Percentiles rank a stretch among this genome's conserved stretches.
These are phyloP conservation scores for Styela clava DNA, from an alignment of 23 tunicate genomes.

Conservation along the genomic window DNA sequence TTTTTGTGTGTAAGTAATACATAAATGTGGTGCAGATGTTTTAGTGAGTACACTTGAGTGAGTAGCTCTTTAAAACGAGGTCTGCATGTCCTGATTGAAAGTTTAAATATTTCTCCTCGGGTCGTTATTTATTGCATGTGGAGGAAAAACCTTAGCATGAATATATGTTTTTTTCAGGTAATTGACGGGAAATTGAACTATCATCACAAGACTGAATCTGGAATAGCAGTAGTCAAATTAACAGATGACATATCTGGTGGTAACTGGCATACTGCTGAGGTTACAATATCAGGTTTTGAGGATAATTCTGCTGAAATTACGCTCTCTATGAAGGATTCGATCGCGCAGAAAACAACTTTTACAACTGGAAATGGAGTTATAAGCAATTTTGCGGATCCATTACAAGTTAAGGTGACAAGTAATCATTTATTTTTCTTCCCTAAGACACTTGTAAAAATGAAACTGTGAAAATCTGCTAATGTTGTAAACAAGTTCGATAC, in stretches of 20 bases:
- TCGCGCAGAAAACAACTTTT: background rate
- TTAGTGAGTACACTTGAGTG: no score
- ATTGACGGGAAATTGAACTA: background rate
- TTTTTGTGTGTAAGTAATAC: no score
- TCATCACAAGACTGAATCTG: background rate
- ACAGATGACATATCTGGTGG: conserved; percentile 14
- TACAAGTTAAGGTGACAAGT: conserved; percentile 55
- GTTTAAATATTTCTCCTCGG: no score
- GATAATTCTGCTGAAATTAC: background rate
- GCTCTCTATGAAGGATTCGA: background rate
- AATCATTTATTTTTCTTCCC: background rate
- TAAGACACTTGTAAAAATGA: background rate
- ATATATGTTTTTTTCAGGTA: background rate
- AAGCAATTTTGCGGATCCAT: conserved; percentile 35
- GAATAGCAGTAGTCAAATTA: background rate
- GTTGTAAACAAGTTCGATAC: no score
- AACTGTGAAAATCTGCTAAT: no score
- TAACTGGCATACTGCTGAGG: conserved; percentile 37
- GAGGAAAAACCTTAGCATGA: no score
- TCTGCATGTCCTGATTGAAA: no score
- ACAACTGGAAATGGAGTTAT: conserved; percentile 8
- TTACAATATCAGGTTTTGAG: conserved; percentile 6
- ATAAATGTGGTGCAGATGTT: no score
- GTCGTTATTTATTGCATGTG: no score
- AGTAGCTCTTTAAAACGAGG: no score